A percentile compares a stretch with the other conserved stretches of the same genome.
Evolutionary conservation across 2,113 vertebrate species (phyloP).

Genomic region (Lipophrys pholis): DNA sequence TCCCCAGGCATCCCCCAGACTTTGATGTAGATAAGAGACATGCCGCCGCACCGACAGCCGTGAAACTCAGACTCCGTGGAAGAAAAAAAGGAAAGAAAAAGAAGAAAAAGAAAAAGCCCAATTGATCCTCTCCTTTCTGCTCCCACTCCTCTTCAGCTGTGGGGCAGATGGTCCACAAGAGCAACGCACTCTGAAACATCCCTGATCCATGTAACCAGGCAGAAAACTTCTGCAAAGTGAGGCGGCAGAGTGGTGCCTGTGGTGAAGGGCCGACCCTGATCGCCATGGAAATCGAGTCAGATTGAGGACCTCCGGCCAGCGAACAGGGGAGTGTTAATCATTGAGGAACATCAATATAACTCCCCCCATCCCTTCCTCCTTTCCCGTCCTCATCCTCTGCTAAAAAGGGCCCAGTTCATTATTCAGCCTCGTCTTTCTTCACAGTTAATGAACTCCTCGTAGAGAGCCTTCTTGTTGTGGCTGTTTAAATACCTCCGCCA

Average conservation of each 20-base stretch:
- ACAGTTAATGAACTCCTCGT: slow-evolving; percentile 59
- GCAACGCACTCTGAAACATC: slow-evolving; percentile 17
- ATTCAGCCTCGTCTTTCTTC: slow-evolving; percentile 54
- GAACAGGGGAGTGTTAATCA: slow-evolving; percentile 60
- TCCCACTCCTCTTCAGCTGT: background rate
- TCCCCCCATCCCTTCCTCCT: background rate
- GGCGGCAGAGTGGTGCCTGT: slow-evolving; percentile 21
- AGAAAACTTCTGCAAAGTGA: slow-evolving; percentile 32
- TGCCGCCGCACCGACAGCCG: slow-evolving; percentile 5
- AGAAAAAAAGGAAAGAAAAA: too few species aligned
- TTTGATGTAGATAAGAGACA: slow-evolving; percentile 44
- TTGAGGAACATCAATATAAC: slow-evolving; percentile 55
- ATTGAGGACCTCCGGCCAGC: slow-evolving; percentile 34
- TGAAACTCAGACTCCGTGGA: slow-evolving; percentile 39
- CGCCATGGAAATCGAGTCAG: slow-evolving; percentile 61
- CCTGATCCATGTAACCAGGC: slow-evolving; percentile 34
- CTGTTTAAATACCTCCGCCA: slow-evolving; percentile 42
- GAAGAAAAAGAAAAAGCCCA: background rate
- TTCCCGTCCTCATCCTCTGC: slow-evolving; percentile 16
- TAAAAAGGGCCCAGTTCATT: slow-evolving; percentile 53
- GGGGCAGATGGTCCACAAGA: slow-evolving; percentile 21
- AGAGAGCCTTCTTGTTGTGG: slow-evolving; percentile 41
- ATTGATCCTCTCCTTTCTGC: slow-evolving; percentile 53
- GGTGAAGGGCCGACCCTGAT: slow-evolving; percentile 34
- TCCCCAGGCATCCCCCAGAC: slow-evolving; percentile 12